phyloP scores from a whole-genome alignment of 2,888 invertebrate genomes.

The Arrhopalites spinosus region DNA sequence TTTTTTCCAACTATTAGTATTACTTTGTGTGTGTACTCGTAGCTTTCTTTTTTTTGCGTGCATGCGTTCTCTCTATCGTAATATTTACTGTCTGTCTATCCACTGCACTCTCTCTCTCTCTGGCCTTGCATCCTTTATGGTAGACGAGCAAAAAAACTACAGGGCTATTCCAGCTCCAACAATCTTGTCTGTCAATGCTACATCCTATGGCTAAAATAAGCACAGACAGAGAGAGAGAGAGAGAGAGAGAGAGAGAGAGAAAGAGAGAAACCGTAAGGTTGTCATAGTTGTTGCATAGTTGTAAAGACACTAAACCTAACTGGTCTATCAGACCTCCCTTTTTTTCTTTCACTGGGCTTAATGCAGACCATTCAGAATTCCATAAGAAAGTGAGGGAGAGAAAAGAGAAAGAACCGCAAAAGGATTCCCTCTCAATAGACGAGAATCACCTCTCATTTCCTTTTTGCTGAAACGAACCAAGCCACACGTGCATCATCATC shows the following conservation, averaged over 20 bases:
- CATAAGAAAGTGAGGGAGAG: not conserved
- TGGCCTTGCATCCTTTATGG: not conserved
- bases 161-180: not conserved
- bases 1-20: not conserved
- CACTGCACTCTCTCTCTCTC: not conserved
- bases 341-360: conserved; percentile 26
- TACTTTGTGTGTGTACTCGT: not conserved
- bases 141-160: not conserved
- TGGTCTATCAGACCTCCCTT: not conserved
- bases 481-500: conserved; percentile 31
- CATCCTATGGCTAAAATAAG: not conserved
- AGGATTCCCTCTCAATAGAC: conserved; percentile 34
- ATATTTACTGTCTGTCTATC: not conserved
- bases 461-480: conserved; percentile 21
- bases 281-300: conserved; percentile 8
- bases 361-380: conserved; percentile 35
- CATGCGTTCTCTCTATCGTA: not conserved
- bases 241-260: not conserved
- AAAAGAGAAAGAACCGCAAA: conserved; percentile 17
- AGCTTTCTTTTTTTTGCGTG: too few relatives aligned
- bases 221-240: not conserved
- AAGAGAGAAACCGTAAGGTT: conserved; percentile 5
- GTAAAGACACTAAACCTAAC: conserved; percentile 9
- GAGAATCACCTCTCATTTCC: conserved; percentile 36
- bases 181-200: conserved; percentile 3